Evolutionary conservation across 2,888 invertebrate species (phyloP).

Genomic region (Limnephilus rhombicus): DNA sequence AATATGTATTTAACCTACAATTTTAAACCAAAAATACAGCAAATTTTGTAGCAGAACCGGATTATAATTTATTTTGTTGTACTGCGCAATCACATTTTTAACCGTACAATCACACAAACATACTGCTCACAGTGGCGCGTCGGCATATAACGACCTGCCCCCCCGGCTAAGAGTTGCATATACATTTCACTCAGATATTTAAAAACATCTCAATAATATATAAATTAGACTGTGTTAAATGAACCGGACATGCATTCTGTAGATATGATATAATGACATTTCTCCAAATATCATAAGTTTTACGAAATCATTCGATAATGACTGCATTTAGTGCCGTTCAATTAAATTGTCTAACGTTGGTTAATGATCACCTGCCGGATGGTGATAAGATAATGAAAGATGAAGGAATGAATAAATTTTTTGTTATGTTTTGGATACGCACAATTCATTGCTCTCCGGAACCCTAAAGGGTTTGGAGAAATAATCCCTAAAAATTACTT

Average conservation of each 20-base stretch:
- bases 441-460: background rate
- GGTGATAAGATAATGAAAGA: background rate
- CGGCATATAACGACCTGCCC: background rate
- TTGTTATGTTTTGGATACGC: background rate
- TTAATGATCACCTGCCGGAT: background rate
- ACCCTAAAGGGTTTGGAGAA: background rate
- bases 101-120: background rate
- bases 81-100: background rate
- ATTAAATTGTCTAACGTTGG: background rate
- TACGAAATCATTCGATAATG: background rate
- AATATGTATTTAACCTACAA: background rate
- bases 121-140: background rate
- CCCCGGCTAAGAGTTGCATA: background rate
- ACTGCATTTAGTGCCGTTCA: background rate
- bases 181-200: background rate
- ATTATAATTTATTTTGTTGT: background rate
- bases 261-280: too few relatives aligned
- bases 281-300: too few relatives aligned
- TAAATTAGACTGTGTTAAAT: too few relatives aligned
- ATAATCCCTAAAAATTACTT: too few relatives aligned
- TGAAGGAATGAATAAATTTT: background rate
- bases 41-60: background rate
- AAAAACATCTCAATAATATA: background rate
- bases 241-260: background rate
- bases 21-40: background rate